A percentile compares a stretch with the other conserved stretches of the same genome.
phyloP scores from a whole-genome alignment of 2,797 vertebrate genomes.

The Sebastolobus altivelis region DNA sequence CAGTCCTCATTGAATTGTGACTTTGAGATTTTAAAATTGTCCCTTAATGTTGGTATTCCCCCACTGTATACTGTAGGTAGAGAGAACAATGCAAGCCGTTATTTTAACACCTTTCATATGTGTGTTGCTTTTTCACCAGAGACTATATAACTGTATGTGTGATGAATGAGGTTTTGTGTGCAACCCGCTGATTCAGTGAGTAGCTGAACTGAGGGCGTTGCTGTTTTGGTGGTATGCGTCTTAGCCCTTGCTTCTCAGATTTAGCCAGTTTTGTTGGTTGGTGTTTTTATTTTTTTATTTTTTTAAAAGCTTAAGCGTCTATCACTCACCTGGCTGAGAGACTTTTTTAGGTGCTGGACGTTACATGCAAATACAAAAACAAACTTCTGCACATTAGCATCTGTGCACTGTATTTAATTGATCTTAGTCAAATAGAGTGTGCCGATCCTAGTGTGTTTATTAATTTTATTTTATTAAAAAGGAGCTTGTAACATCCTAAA shows the following conservation, averaged over 20 bases:
- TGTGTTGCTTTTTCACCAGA: background rate
- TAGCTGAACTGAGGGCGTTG: background rate
- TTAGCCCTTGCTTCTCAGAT: background rate
- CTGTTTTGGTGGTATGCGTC: background rate
- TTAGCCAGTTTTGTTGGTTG: background rate
- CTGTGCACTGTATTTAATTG: background rate
- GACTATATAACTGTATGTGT: background rate
- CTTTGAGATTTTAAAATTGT: background rate
- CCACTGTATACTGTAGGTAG: background rate
- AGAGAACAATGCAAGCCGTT: background rate
- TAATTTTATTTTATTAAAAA: background rate
- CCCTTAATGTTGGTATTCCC: background rate
- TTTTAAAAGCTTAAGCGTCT: background rate
- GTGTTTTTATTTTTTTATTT: background rate
- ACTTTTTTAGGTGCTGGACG: background rate
- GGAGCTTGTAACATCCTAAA: background rate
- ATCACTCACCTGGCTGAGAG: background rate
- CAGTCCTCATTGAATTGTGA: background rate
- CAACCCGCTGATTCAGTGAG: background rate
- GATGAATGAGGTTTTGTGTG: constrained; percentile 1
- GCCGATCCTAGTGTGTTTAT: background rate
- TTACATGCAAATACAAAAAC: background rate
- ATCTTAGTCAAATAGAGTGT: background rate
- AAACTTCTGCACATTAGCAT: background rate
- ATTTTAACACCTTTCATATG: background rate